Percentiles rank a stretch among this genome's conserved stretches.
Evolutionary conservation across 64 coral and sea anemone species (phyloP).

Genomic region (Astreopora myriophthalma): DNA sequence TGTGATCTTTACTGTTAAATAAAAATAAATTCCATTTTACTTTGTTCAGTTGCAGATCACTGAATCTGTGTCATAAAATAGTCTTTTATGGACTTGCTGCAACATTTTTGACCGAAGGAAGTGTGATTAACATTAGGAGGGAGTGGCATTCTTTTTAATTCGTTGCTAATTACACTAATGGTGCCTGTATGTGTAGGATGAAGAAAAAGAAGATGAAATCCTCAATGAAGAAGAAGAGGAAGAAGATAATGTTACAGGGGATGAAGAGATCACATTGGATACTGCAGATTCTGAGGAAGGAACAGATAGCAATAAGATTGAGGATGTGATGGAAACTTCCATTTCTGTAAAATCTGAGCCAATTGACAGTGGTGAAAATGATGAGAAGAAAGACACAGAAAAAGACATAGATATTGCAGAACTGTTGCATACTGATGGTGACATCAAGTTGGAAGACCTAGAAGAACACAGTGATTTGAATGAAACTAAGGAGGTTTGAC

Average conservation of each 20-base stretch:
- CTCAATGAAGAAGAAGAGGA: background rate
- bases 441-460: slow-evolving; percentile 54
- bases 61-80: too few species aligned
- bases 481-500: background rate
- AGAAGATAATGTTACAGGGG: background rate
- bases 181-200: slow-evolving; percentile 40
- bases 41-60: too few species aligned
- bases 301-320: slow-evolving; percentile 33
- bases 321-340: slow-evolving; percentile 1
- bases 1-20: too few species aligned
- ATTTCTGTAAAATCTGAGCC: slow-evolving; percentile 8
- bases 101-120: too few species aligned
- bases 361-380: background rate
- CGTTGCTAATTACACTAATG: too few species aligned
- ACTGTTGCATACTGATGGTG: slow-evolving; percentile 6
- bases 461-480: slow-evolving; percentile 25
- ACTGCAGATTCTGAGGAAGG: background rate
- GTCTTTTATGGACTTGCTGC: too few species aligned
- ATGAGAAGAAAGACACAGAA: slow-evolving; percentile 2
- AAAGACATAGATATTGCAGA: slow-evolving; percentile 33
- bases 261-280: background rate
- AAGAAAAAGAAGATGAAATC: slow-evolving; percentile 48
- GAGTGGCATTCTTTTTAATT: too few species aligned
- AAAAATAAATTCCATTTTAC: too few species aligned
- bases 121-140: too few species aligned